A percentile compares a stretch with the other conserved stretches of the same genome.
phyloP scores from a whole-genome alignment of 2,888 invertebrate species.

The Scaptomyza caliginosa region DNA sequence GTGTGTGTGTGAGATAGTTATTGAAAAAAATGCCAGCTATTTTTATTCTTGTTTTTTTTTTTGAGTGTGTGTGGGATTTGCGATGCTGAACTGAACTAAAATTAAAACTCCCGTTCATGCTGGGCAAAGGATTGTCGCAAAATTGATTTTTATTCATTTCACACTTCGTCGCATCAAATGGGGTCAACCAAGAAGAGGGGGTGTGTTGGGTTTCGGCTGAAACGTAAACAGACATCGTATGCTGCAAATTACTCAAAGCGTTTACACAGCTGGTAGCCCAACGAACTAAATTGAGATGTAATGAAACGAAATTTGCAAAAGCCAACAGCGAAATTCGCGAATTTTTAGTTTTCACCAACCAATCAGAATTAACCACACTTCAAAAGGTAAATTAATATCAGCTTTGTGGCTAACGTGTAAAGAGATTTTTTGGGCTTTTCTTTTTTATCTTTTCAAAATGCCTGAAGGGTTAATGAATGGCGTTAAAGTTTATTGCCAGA shows the following conservation, averaged over 20 bases:
- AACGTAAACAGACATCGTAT: not conserved
- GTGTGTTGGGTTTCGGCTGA: not conserved
- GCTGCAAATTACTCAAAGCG: conserved; percentile 26
- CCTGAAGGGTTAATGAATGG: not conserved
- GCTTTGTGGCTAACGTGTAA: conserved; percentile 17
- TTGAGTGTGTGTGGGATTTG: conserved; percentile 29
- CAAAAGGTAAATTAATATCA: conserved; percentile 30
- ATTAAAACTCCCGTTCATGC: conserved; percentile 39
- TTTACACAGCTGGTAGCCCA: conserved; percentile 23
- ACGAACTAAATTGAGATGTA: conserved; percentile 14
- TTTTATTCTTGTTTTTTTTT: conserved; percentile 22
- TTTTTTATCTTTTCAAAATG: no score
- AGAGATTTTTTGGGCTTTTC: no score
- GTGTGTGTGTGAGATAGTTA: conserved; percentile 50
- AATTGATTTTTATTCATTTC: conserved; percentile 46
- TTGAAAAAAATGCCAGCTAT: conserved; percentile 37
- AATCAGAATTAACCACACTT: conserved; percentile 19
- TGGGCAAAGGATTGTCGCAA: conserved; percentile 37
- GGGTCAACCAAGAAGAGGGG: not conserved
- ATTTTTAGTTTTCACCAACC: conserved; percentile 3
- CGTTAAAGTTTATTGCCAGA: conserved; percentile 9
- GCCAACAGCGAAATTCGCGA: conserved; percentile 8
- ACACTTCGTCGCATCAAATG: conserved; percentile 16
- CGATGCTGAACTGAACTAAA: conserved; percentile 28
- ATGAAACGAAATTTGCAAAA: conserved; percentile 1